These are phyloP conservation scores for Deilephila porcellus DNA, from an alignment of 2,888 invertebrate species.

Conservation along the genomic window DNA sequence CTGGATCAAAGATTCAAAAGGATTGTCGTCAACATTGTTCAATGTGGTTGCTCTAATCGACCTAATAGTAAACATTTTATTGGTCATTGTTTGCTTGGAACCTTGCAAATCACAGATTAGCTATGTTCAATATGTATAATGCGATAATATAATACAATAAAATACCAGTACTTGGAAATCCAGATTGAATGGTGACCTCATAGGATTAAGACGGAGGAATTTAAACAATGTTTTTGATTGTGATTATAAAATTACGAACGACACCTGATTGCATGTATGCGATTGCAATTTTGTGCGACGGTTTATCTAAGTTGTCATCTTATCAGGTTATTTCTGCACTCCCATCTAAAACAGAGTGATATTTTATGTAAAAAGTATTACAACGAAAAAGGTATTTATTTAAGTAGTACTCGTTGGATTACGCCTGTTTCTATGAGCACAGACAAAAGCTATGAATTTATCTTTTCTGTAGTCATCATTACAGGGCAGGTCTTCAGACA, in stretches of 20 bases:
- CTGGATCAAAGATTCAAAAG: background rate
- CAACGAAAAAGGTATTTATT: too few species aligned
- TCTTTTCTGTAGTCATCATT: too few species aligned
- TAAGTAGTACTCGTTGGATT: too few species aligned
- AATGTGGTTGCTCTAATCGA: background rate
- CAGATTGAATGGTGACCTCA: background rate
- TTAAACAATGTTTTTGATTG: background rate
- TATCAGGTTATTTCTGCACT: background rate
- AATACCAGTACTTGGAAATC: background rate
- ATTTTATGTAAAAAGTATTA: too few species aligned
- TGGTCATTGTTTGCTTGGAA: background rate
- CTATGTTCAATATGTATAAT: background rate
- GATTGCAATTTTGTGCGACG: background rate
- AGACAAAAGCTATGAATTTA: too few species aligned
- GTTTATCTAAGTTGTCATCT: background rate
- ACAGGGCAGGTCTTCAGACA: too few species aligned
- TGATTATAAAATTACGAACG: background rate
- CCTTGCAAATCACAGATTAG: slow-evolving; percentile 16
- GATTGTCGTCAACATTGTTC: background rate
- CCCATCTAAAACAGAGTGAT: too few species aligned
- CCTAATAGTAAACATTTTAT: slow-evolving; percentile 4
- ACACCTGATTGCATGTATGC: background rate
- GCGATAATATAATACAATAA: background rate
- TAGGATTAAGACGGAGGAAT: background rate
- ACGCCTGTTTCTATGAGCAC: too few species aligned